Evolutionary conservation across 1,140 invertebrate genomes (phyloP).

Genomic region (Drosophila pseudoananassae): DNA sequence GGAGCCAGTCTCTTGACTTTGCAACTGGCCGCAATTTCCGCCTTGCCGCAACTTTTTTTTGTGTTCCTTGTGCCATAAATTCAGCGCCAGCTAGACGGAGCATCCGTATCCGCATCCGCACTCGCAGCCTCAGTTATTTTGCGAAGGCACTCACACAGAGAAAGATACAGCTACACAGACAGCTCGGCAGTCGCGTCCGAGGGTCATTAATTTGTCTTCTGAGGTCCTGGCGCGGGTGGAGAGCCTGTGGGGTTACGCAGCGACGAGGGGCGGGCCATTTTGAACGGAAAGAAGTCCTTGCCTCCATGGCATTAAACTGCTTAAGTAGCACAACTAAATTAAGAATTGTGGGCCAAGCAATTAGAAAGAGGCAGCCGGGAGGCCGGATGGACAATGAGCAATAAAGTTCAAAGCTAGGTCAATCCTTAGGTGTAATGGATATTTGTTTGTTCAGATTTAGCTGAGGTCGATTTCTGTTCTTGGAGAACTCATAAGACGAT

Average conservation of each 20-base stretch:
- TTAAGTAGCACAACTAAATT: slow-evolving; percentile 81
- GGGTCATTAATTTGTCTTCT: slow-evolving; percentile 77
- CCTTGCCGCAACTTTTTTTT: slow-evolving; percentile 51
- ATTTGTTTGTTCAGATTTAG: slow-evolving; percentile 34
- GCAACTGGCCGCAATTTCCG: slow-evolving; percentile 70
- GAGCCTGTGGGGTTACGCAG: background rate
- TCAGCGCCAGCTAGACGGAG: slow-evolving; percentile 66
- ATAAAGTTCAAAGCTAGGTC: slow-evolving; percentile 60
- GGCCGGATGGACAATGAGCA: slow-evolving; percentile 22
- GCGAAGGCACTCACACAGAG: background rate
- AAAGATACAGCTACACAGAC: background rate
- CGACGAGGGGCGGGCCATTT: slow-evolving; percentile 6
- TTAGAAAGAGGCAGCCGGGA: slow-evolving; percentile 32
- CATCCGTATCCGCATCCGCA: slow-evolving; percentile 22
- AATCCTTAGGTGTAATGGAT: slow-evolving; percentile 41
- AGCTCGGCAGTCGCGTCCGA: slow-evolving; percentile 31
- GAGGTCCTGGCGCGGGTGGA: slow-evolving; percentile 19
- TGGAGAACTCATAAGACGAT: background rate
- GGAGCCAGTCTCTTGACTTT: slow-evolving; percentile 60
- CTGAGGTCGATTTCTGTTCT: background rate
- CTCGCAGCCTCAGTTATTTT: slow-evolving; percentile 37
- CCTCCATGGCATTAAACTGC: slow-evolving; percentile 68
- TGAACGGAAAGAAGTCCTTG: slow-evolving; percentile 20
- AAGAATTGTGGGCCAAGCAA: slow-evolving; percentile 66
- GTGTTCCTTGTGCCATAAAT: slow-evolving; percentile 58